A percentile compares a stretch with the other conserved stretches of the same genome.
These are phyloP conservation scores for Xanthia icteritia DNA, from an alignment of 2,888 invertebrate genomes.

Conservation along the genomic window DNA sequence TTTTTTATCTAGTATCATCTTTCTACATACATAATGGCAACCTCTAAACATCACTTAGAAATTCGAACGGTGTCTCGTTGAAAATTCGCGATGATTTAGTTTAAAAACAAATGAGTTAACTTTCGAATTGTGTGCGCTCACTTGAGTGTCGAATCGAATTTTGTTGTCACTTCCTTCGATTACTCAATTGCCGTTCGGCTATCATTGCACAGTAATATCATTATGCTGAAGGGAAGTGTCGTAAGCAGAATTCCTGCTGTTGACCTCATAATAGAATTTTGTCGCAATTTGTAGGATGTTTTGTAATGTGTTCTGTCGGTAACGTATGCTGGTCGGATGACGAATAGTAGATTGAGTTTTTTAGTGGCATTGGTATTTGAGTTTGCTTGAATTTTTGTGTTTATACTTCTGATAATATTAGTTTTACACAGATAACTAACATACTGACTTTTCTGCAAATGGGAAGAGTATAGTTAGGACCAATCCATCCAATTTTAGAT, in stretches of 20 bases:
- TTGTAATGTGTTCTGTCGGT: conserved; percentile 43
- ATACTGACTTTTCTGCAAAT: not conserved
- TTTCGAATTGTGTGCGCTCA: conserved; percentile 2
- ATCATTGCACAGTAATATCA: conserved; percentile 15
- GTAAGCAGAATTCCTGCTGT: conserved; percentile 47
- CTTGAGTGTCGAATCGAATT: not conserved
- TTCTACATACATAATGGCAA: not conserved
- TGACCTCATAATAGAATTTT: conserved; percentile 19
- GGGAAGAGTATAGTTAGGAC: not conserved
- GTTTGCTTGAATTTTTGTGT: not conserved
- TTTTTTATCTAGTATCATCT: conserved; percentile 20
- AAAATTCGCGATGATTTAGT: not conserved
- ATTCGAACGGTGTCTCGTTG: not conserved
- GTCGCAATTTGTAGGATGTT: conserved; percentile 50
- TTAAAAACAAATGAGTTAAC: conserved; percentile 13
- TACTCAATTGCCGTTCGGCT: conserved; percentile 13
- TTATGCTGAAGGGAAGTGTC: conserved; percentile 49
- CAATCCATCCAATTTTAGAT: not conserved
- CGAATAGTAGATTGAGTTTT: not conserved
- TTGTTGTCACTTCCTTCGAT: not conserved
- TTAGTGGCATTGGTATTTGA: not conserved
- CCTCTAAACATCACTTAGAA: not conserved
- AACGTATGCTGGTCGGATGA: conserved; percentile 1
- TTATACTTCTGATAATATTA: not conserved
- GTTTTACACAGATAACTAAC: not conserved